Evolutionary conservation across 2,888 invertebrate species (phyloP).

Genomic region (Hedychridium roseum): DNA sequence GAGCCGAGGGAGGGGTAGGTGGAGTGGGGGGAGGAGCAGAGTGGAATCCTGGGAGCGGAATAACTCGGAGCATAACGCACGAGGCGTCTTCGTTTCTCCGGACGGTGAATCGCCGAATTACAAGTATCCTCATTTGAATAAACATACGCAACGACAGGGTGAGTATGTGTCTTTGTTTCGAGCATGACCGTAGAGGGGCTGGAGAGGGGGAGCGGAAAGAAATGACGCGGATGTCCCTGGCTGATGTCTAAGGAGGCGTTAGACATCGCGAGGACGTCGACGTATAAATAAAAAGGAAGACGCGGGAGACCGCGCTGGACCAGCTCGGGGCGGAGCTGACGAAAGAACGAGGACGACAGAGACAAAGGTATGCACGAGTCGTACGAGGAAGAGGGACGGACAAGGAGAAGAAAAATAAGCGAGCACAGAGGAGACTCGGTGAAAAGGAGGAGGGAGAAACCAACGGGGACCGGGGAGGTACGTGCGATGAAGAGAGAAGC

Average conservation of each 20-base stretch:
- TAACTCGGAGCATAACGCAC: conserved; percentile 27
- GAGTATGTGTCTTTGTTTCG: conserved; percentile 30
- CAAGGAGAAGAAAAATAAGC: too few relatives aligned
- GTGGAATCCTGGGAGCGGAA: conserved; percentile 30
- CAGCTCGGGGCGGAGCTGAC: not conserved
- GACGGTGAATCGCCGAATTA: conserved; percentile 47
- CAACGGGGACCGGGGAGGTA: not conserved
- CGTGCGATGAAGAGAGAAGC: not conserved
- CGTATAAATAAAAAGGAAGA: conserved; percentile 24
- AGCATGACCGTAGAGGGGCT: conserved; percentile 1
- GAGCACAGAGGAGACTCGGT: too few relatives aligned
- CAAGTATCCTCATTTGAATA: conserved; percentile 48
- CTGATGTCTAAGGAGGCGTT: conserved; percentile 32
- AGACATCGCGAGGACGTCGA: conserved; percentile 32
- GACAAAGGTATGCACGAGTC: too few relatives aligned
- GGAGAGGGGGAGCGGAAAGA: conserved; percentile 15
- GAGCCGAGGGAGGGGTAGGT: not conserved
- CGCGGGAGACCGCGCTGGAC: not conserved
- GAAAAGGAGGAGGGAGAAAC: too few relatives aligned
- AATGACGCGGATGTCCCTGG: conserved; percentile 14
- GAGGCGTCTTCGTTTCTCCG: conserved; percentile 21
- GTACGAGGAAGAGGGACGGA: too few relatives aligned
- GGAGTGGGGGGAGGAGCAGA: not conserved
- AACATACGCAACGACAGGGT: conserved; percentile 41
- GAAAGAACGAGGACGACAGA: too few relatives aligned